Evolutionary conservation across 2,797 vertebrate genomes (phyloP).

Genomic region (Orestias chungarensis): DNA sequence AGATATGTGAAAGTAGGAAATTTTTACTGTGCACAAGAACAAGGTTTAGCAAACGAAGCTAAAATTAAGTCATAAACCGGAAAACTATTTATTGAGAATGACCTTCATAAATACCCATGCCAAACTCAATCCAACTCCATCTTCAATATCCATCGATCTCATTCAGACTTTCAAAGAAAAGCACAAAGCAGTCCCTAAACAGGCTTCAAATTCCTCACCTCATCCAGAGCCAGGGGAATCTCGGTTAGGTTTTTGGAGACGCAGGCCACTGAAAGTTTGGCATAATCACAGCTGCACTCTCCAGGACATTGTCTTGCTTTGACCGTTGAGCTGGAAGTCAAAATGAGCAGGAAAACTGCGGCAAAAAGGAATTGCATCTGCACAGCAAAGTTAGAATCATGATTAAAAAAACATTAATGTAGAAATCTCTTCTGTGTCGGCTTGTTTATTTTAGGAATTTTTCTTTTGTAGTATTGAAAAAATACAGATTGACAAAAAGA

Average conservation of each 20-base stretch:
- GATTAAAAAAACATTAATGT: not conserved
- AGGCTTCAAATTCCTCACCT: conserved; percentile 77
- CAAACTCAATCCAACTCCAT: not conserved
- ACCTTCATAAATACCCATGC: not conserved
- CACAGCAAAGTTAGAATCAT: conserved; percentile 1
- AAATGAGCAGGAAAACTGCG: conserved; percentile 51
- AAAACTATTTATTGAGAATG: not conserved
- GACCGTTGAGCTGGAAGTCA: rapidly evolving
- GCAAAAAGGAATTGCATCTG: conserved; percentile 57
- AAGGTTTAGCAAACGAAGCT: not conserved
- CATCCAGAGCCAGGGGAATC: conserved; percentile 78
- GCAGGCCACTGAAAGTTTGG: conserved; percentile 79
- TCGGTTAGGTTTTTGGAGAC: conserved; percentile 80
- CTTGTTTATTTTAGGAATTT: no score
- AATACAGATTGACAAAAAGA: no score
- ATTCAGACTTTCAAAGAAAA: not conserved
- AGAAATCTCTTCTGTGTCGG: not conserved
- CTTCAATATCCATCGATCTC: not conserved
- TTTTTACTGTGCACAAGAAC: not conserved
- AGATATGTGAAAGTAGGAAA: not conserved
- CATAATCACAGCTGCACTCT: conserved; percentile 83
- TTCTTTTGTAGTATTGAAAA: no score
- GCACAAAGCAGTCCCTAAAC: not conserved
- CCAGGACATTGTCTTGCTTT: conserved; percentile 77
- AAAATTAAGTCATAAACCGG: not conserved